Evolutionary conservation across 2,888 invertebrate genomes (phyloP).

Genomic region (Chesias legatella): DNA sequence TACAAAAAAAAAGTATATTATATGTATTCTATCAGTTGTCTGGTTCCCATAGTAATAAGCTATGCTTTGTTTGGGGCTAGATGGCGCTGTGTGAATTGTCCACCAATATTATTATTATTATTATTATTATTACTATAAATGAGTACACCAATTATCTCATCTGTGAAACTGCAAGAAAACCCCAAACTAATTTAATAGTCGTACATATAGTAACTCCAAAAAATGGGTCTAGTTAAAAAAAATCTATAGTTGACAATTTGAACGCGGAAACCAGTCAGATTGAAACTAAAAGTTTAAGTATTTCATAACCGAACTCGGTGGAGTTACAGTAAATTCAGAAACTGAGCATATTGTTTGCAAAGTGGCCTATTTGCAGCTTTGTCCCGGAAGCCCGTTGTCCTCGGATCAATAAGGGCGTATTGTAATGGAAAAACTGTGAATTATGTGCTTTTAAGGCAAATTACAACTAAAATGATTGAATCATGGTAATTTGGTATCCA

Average conservation of each 20-base stretch:
- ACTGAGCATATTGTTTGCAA: constrained; percentile 36
- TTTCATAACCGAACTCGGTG: constrained; percentile 28
- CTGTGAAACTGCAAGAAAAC: no score
- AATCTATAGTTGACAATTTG: constrained; percentile 24
- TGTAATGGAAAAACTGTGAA: constrained; percentile 16
- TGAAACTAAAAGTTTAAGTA: constrained; percentile 27
- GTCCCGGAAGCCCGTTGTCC: constrained; percentile 28
- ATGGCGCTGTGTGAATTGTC: no score
- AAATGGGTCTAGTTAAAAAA: constrained; percentile 11
- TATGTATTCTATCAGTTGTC: no score
- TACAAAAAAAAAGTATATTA: no score
- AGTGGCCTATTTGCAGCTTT: constrained; percentile 37
- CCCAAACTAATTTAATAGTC: background rate
- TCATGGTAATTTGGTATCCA: no score
- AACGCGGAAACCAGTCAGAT: constrained; percentile 18
- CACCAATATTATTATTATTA: no score
- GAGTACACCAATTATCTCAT: no score
- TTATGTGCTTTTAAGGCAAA: constrained; percentile 13
- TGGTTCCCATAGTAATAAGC: no score
- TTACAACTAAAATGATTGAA: no score
- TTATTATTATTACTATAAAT: no score
- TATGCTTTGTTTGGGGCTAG: no score
- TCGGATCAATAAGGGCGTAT: constrained; percentile 25
- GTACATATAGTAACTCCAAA: constrained; percentile 3
- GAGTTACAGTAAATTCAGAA: constrained; percentile 36